Evolutionary conservation across 2,797 vertebrate genomes (phyloP).

Genomic region (Coregonus ussuriensis): DNA sequence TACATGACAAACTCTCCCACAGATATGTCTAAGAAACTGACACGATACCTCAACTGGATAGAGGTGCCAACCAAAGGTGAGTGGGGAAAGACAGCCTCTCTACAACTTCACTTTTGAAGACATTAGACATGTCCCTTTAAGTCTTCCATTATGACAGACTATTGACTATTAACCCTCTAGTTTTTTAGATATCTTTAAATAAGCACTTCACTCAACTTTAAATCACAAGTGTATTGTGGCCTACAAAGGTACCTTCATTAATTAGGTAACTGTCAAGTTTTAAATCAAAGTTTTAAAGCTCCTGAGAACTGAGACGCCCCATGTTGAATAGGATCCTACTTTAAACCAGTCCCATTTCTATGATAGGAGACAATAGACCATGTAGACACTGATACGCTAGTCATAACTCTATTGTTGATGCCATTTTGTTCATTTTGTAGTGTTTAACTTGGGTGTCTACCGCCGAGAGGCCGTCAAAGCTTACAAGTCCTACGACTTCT

Average conservation of each 20-base stretch:
- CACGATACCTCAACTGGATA: slow-evolving; percentile 98
- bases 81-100: neutral
- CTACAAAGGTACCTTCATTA: slow-evolving; percentile 4
- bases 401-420: neutral
- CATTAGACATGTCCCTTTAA: neutral
- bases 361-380: neutral
- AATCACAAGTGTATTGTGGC: slow-evolving; percentile 11
- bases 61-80: slow-evolving; percentile 96
- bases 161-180: neutral
- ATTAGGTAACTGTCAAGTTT: slow-evolving; percentile 7
- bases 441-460: slow-evolving; percentile 97
- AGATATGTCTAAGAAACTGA: slow-evolving; percentile 94
- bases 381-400: neutral
- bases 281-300: slow-evolving; percentile 12
- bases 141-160: neutral
- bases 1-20: slow-evolving; percentile 97
- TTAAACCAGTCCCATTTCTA: neutral
- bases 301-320: neutral
- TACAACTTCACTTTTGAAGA: neutral
- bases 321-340: neutral
- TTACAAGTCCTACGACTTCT: slow-evolving; percentile 97
- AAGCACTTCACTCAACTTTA: neutral
- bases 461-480: slow-evolving; percentile 91
- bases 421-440: slow-evolving; percentile 64
- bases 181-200: neutral